phyloP scores from a whole-genome alignment of 2,888 invertebrate genomes.

The Drosophila quasianomalipes region DNA sequence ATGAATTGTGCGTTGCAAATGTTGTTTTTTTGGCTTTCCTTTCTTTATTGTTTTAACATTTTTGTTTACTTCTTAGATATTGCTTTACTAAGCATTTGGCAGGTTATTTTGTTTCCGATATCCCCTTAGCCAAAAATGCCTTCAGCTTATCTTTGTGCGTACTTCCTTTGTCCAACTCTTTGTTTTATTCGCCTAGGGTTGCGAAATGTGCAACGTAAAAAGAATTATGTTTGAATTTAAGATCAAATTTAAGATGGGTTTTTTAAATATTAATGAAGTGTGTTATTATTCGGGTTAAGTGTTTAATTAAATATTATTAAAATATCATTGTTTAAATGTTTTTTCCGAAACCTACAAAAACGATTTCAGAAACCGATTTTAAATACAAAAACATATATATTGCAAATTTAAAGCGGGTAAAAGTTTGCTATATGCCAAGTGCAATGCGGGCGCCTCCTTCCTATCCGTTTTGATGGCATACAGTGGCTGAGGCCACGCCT shows the following conservation, averaged over 20 bases:
- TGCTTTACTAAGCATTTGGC: conserved; percentile 42
- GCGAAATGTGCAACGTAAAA: conserved; percentile 9
- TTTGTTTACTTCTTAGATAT: conserved; percentile 37
- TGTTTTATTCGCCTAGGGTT: neutral
- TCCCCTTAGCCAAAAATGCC: conserved; percentile 55
- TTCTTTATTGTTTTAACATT: conserved; percentile 64
- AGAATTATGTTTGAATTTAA: conserved; percentile 7
- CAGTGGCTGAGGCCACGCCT: conserved; percentile 57
- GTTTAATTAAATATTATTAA: neutral
- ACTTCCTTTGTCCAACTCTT: conserved; percentile 11
- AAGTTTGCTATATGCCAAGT: conserved; percentile 32
- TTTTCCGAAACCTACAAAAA: neutral
- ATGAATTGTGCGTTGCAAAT: conserved; percentile 56
- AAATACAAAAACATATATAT: conserved; percentile 10
- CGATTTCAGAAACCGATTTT: conserved; percentile 2
- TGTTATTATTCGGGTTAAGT: neutral
- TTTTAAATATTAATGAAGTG: neutral
- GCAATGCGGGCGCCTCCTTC: conserved; percentile 45
- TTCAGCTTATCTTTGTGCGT: conserved; percentile 40
- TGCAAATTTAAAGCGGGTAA: conserved; percentile 40
- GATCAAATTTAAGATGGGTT: neutral
- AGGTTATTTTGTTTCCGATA: conserved; percentile 53
- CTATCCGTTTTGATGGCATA: conserved; percentile 37
- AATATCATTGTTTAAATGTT: neutral
- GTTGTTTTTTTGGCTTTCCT: conserved; percentile 31